These are phyloP conservation scores for Rostratula benghalensis DNA, from an alignment of 2,113 vertebrate species.

Conservation along the genomic window DNA sequence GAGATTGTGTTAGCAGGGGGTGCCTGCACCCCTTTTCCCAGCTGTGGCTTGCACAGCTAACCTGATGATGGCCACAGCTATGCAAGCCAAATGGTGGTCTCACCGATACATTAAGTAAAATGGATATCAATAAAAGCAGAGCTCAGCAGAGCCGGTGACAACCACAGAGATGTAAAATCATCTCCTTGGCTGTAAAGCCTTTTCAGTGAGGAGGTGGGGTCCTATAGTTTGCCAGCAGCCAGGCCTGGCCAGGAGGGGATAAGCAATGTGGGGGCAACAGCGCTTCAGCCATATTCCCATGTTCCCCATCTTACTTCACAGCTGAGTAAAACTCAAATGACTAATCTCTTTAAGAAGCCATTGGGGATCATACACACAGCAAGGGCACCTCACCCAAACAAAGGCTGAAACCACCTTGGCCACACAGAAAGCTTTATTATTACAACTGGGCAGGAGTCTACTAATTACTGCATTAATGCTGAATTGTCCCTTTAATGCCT, in stretches of 20 bases:
- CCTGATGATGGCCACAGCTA: rapidly evolving
- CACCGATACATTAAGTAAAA: not conserved
- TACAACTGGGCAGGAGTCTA: not conserved
- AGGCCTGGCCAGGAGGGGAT: not conserved
- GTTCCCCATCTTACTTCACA: not conserved
- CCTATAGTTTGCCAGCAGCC: not conserved
- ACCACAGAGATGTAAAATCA: not conserved
- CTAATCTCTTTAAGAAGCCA: not conserved
- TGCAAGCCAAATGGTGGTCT: rapidly evolving
- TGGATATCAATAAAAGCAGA: not conserved
- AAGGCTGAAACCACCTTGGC: not conserved
- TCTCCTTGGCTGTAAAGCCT: not conserved
- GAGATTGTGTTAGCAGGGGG: too few relatives aligned
- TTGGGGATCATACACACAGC: not conserved
- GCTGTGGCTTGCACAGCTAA: not conserved
- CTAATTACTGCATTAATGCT: not conserved
- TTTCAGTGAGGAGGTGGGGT: not conserved
- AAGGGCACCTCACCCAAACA: not conserved
- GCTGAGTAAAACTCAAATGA: not conserved
- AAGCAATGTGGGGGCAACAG: rapidly evolving
- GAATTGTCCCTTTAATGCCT: not conserved
- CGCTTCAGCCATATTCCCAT: not conserved
- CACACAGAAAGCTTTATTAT: not conserved
- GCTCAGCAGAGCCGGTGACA: not conserved
- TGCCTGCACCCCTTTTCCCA: not conserved